A percentile compares a stretch with the other conserved stretches of the same genome.
Conservation (phyloP, 1,140 invertebrate species). For the Psix sp. region DNA sequence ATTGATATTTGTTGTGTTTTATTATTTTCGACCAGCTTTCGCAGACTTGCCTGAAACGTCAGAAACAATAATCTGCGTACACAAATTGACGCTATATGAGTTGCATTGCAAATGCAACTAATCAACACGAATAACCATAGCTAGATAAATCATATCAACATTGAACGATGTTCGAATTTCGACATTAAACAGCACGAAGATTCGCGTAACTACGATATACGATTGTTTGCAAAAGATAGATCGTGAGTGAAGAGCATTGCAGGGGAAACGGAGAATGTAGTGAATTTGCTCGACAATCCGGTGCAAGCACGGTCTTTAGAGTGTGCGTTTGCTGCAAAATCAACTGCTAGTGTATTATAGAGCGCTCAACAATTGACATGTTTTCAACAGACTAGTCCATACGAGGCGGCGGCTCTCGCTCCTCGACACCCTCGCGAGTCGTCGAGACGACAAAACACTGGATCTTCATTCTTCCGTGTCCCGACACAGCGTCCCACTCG, state of each 20-base stretch:
- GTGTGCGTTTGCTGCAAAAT: slow-evolving; percentile 58
- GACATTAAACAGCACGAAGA: slow-evolving; percentile 14
- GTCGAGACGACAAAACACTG: slow-evolving; percentile 73
- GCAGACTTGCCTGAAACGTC: too few relatives aligned
- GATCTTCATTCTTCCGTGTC: slow-evolving; percentile 74
- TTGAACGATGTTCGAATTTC: slow-evolving; percentile 42
- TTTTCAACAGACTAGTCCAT: slow-evolving; percentile 73
- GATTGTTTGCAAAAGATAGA: slow-evolving; percentile 39
- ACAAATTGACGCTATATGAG: too few relatives aligned
- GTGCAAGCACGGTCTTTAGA: slow-evolving; percentile 18
- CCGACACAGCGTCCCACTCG: slow-evolving; percentile 65
- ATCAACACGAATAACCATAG: slow-evolving; percentile 35
- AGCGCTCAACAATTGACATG: slow-evolving; percentile 73
- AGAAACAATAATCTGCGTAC: too few relatives aligned
- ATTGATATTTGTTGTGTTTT: too few relatives aligned
- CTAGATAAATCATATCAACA: slow-evolving; percentile 36
- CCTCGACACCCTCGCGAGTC: slow-evolving; percentile 57
- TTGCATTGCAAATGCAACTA: slow-evolving; percentile 14
- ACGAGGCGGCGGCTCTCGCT: slow-evolving; percentile 67
- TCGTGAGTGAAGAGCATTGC: slow-evolving; percentile 24
- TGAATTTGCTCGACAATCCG: slow-evolving; percentile 53
- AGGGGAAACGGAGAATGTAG: slow-evolving; percentile 49
- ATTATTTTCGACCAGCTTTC: too few relatives aligned
- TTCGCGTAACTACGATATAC: slow-evolving; percentile 16
- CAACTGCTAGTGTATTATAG: slow-evolving; percentile 66